Conservation (phyloP, 2,113 vertebrate genomes). For the Pangasianodon hypophthalmus region DNA sequence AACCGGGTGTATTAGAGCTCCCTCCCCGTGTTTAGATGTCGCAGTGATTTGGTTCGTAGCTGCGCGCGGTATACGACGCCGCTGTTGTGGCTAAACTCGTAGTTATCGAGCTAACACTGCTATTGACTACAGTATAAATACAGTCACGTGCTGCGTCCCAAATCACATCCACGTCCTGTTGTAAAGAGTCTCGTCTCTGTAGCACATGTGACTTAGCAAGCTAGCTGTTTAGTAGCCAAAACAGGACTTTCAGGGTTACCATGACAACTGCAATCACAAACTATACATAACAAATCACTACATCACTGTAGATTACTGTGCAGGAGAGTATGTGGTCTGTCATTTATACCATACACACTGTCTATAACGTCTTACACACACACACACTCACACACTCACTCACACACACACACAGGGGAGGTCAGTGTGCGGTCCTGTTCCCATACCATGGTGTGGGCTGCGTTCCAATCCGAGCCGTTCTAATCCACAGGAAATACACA, state of each 20-base stretch:
- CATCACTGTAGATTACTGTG: background rate
- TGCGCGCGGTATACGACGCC: background rate
- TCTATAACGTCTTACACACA: background rate
- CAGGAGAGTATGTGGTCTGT: background rate
- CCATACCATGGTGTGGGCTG: constrained; percentile 3
- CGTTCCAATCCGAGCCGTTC: background rate
- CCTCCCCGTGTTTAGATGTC: background rate
- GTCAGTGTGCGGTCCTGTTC: constrained; percentile 9
- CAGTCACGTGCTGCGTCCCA: background rate
- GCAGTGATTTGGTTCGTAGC: background rate
- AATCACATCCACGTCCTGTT: background rate
- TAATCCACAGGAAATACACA: constrained; percentile 16
- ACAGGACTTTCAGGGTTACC: background rate
- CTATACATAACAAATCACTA: background rate
- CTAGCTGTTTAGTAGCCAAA: background rate
- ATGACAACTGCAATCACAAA: background rate
- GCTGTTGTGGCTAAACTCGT: background rate
- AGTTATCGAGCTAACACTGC: background rate
- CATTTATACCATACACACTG: background rate
- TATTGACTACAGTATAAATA: background rate
- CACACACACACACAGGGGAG: constrained; percentile 3
- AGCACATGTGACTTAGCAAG: background rate
- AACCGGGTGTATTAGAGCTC: background rate
- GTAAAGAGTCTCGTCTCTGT: background rate
- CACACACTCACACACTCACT: constrained; percentile 19